Base-by-base conservation (phyloP, 2,888 invertebrate genomes). In the Drosophila siamana region DNA sequence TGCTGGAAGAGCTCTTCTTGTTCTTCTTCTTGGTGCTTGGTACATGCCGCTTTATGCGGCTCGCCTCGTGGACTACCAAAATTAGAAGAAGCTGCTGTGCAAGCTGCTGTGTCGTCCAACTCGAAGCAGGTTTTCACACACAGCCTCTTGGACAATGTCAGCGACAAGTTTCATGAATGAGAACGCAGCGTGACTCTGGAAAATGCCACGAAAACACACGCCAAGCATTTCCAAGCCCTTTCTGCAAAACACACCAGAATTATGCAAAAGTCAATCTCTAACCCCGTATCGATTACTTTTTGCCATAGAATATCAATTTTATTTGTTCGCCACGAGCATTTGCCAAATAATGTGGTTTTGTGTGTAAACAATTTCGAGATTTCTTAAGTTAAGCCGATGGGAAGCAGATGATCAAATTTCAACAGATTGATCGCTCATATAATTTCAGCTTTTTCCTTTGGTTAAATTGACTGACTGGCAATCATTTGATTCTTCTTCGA, bases 1-100 rank as follows among this genome's bases (percentile, higher is more conserved):
- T 68, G 67, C 61, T n/a, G n/a, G n/a, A n/a, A n/a, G n/a, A n/a
- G n/a, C n/a, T n/a, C n/a, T 65, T 74, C 43, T 64, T 69, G 52
- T 56, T 78, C 30, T 30, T 41, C 24, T 13, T 22, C 8, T 19
- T 60, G 19, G 11, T 30, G 30, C n/a, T 41, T 52, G 36, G 22
- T 48, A 15, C 22, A 52, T 68, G 24, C 47, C 62, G 60, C 60
- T 48, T 62, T 4, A 5, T 65, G 65, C 70, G 66, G 50, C 72
- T 72, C 68, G 68, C 11, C 63, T 30, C 24, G 22, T 30, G 26
- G 48, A 74, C 87, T 75, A 79, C 83, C 83, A 83, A 83, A 83
- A 87, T 83, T 85, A 85, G 87, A 87, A 83, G 83, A 87, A 83
- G 83, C 77, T 81, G 78, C 68, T 72, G 72, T 72, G 76, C 77